These are phyloP conservation scores for Drosophila kepulauana DNA, from an alignment of 1,140 invertebrate species.

Conservation along the genomic window DNA sequence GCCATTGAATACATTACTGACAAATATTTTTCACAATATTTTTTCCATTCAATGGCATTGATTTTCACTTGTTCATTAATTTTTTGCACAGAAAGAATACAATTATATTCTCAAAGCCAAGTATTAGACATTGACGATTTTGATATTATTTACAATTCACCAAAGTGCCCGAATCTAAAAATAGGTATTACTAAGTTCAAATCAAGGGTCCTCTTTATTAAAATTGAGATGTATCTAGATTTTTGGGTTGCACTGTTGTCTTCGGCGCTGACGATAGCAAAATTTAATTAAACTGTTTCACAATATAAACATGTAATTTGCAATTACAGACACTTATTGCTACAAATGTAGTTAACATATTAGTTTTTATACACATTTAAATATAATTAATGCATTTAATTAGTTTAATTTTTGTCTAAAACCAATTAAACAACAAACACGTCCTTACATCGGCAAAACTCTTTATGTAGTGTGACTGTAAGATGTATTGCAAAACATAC, in stretches of 20 bases:
- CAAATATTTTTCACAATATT: slow-evolving; percentile 13
- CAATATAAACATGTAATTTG: slow-evolving; percentile 10
- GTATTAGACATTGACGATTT: background rate
- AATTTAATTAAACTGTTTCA: slow-evolving; percentile 9
- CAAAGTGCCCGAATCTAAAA: background rate
- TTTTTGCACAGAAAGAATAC: slow-evolving; percentile 34
- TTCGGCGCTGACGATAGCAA: slow-evolving; percentile 65
- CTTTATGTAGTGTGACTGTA: slow-evolving; percentile 17
- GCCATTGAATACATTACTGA: slow-evolving; percentile 29
- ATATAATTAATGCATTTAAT: background rate
- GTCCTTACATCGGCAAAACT: slow-evolving; percentile 46
- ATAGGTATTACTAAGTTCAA: background rate
- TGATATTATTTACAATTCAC: background rate
- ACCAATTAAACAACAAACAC: slow-evolving; percentile 24
- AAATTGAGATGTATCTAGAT: background rate
- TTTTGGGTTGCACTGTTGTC: background rate
- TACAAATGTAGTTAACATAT: background rate
- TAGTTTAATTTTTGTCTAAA: slow-evolving; percentile 9
- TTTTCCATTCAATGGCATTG: slow-evolving; percentile 52
- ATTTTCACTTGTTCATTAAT: slow-evolving; percentile 59
- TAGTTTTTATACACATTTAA: background rate
- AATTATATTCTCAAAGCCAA: background rate
- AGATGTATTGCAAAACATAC: background rate
- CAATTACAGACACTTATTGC: background rate
- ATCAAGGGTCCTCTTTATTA: background rate